Percentiles rank a stretch among this genome's conserved stretches.
phyloP scores from a whole-genome alignment of 2,888 invertebrate genomes.

The Crioceris asparagi region DNA sequence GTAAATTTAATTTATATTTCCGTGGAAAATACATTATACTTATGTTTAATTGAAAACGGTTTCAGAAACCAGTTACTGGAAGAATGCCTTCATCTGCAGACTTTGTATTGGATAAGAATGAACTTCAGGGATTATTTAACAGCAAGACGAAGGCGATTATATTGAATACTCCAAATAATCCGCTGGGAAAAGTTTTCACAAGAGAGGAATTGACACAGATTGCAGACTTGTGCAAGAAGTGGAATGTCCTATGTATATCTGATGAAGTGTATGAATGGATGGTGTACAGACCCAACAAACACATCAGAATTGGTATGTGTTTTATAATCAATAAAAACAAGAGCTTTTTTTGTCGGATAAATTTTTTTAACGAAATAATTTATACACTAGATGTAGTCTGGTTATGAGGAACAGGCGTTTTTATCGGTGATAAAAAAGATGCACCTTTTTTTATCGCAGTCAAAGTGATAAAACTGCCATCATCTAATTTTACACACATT shows the following conservation, averaged over 20 bases:
- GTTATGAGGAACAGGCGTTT: too few species aligned
- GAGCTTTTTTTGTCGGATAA: too few species aligned
- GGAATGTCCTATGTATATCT: constrained; percentile 83
- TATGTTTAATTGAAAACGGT: too few species aligned
- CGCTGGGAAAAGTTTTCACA: constrained; percentile 83
- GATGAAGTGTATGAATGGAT: constrained; percentile 99
- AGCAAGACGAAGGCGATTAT: constrained; percentile 87
- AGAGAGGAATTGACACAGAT: constrained; percentile 60
- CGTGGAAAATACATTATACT: too few species aligned
- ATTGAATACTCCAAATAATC: constrained; percentile 97
- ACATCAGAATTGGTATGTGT: constrained; percentile 87
- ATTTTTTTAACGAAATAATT: too few species aligned
- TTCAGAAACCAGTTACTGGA: constrained; percentile 32
- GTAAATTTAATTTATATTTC: constrained; percentile 10
- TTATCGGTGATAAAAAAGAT: too few species aligned
- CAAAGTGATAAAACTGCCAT: too few species aligned
- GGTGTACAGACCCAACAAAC: constrained; percentile 69
- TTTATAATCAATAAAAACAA: too few species aligned
- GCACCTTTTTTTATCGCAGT: too few species aligned
- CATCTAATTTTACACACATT: too few species aligned
- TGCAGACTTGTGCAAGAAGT: constrained; percentile 81
- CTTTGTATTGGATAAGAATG: constrained; percentile 78
- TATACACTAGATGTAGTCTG: too few species aligned
- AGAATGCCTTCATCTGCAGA: constrained; percentile 58
- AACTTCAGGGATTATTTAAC: constrained; percentile 72